A percentile compares a stretch with the other conserved stretches of the same genome.
These are phyloP conservation scores for Drosophila stalkeri DNA, from an alignment of 2,888 invertebrate genomes.

Conservation along the genomic window DNA sequence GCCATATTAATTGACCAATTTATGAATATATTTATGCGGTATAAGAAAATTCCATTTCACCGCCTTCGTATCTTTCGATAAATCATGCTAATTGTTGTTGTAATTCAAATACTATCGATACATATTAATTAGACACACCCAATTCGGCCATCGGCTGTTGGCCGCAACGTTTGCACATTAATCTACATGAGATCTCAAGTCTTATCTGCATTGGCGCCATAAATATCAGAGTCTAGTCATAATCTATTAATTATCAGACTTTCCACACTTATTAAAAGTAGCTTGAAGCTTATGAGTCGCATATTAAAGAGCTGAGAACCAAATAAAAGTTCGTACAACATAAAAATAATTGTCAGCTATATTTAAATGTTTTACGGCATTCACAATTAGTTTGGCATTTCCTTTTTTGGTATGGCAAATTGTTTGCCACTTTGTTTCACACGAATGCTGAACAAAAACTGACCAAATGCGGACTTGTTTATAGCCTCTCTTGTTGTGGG, in stretches of 20 bases:
- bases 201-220: constrained; percentile 74
- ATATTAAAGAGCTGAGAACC: constrained; percentile 19
- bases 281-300: constrained; percentile 54
- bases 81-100: constrained; percentile 76
- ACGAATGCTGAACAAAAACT: constrained; percentile 29
- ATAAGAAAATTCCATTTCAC: constrained; percentile 57
- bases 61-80: constrained; percentile 66
- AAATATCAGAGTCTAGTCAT: constrained; percentile 68
- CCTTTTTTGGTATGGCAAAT: constrained; percentile 38
- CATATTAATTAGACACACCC: constrained; percentile 78
- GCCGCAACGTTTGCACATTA: constrained; percentile 53
- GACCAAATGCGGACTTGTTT: constrained; percentile 33
- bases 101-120: constrained; percentile 77
- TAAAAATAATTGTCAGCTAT: constrained; percentile 28
- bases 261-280: constrained; percentile 71
- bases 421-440: constrained; percentile 40
- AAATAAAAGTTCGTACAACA: constrained; percentile 15
- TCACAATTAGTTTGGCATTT: constrained; percentile 42
- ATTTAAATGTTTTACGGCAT: constrained; percentile 23
- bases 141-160: constrained; percentile 41
- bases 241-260: constrained; percentile 78
- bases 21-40: constrained; percentile 57
- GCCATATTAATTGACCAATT: constrained; percentile 67
- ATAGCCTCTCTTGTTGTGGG: constrained; percentile 1
- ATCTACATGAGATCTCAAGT: constrained; percentile 65